These are phyloP conservation scores for Crypturellus tataupa DNA, from an alignment of 2,797 vertebrate genomes.

Conservation along the genomic window DNA sequence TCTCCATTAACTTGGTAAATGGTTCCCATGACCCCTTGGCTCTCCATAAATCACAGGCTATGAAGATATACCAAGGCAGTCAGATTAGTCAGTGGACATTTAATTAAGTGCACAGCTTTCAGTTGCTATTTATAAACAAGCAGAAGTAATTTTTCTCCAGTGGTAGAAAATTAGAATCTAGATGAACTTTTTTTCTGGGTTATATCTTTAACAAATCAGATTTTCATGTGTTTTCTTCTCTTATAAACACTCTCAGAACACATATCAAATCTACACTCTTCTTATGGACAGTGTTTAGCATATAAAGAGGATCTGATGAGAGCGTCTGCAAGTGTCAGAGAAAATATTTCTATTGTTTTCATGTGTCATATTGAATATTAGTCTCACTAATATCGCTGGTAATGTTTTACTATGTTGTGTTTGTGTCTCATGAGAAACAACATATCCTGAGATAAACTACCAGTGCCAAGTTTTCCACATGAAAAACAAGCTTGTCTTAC, in stretches of 20 bases:
- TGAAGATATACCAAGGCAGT: constrained; percentile 47
- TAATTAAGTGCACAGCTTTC: constrained; percentile 70
- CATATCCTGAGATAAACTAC: neutral
- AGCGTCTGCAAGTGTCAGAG: neutral
- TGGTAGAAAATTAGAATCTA: constrained; percentile 38
- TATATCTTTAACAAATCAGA: constrained; percentile 22
- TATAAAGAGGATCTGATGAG: constrained; percentile 4
- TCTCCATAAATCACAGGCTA: constrained; percentile 77
- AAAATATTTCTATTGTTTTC: constrained; percentile 1
- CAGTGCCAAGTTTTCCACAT: neutral
- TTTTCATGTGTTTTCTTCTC: constrained; percentile 4
- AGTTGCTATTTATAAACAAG: constrained; percentile 71
- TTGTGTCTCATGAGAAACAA: neutral
- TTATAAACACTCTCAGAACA: neutral
- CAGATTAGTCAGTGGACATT: constrained; percentile 52
- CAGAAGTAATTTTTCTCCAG: constrained; percentile 41
- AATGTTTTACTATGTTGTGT: neutral
- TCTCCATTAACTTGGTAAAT: constrained; percentile 52
- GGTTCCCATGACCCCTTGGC: constrained; percentile 56
- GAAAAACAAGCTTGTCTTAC: neutral
- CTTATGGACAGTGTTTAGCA: neutral
- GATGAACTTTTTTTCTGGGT: constrained; percentile 16
- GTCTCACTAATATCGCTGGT: neutral
- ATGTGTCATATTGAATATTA: neutral
- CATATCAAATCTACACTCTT: neutral